phyloP scores from a whole-genome alignment of 2,888 invertebrate genomes.

The Coecobrya sp. region DNA sequence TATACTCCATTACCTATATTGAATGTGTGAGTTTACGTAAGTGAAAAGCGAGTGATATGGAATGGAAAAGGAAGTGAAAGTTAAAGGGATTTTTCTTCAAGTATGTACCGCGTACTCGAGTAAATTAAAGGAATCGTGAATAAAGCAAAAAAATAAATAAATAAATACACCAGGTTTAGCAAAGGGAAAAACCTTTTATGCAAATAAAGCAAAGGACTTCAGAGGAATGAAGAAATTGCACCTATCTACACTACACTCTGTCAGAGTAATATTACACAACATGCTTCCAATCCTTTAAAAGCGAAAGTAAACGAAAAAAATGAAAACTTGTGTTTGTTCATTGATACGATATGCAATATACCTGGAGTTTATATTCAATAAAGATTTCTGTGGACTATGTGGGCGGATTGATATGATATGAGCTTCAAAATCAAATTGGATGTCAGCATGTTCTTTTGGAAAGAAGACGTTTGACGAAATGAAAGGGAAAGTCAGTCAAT shows the following conservation, averaged over 20 bases:
- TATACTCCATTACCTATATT: background rate
- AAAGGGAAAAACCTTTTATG: slow-evolving; percentile 4
- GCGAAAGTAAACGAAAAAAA: background rate
- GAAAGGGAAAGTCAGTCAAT: slow-evolving; percentile 15
- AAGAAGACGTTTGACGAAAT: background rate
- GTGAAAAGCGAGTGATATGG: background rate
- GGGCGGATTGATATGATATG: background rate
- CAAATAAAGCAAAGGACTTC: slow-evolving; percentile 5
- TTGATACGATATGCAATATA: background rate
- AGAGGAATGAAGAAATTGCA: background rate
- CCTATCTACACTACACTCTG: too few species aligned
- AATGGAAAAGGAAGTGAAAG: background rate
- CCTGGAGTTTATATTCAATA: background rate
- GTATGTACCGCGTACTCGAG: background rate
- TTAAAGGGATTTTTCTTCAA: background rate
- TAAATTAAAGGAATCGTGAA: slow-evolving; percentile 36
- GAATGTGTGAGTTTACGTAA: background rate
- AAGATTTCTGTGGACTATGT: background rate
- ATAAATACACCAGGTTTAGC: background rate
- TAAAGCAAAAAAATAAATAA: background rate
- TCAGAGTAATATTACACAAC: background rate
- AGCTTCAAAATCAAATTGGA: background rate
- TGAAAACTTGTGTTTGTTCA: background rate
- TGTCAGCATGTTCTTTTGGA: background rate
- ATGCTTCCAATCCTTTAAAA: background rate